Conservation (phyloP, 2,113 vertebrate genomes). For the Ailuropoda melanoleuca region DNA sequence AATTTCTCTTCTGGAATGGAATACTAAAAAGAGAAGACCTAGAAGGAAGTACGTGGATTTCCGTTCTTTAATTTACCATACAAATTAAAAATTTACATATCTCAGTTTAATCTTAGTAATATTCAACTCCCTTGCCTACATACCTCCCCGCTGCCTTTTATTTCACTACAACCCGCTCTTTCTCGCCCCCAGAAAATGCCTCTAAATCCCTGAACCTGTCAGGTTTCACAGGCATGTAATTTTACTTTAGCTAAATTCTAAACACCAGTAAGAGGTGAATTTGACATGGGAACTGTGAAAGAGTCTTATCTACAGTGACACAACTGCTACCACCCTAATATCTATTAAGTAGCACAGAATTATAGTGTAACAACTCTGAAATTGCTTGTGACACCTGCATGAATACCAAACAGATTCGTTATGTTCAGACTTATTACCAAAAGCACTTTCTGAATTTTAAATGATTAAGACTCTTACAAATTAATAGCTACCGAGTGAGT, state of each 20-base stretch:
- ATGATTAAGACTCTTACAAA: conserved; percentile 83
- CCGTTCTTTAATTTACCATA: conserved; percentile 55
- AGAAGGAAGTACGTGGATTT: conserved; percentile 38
- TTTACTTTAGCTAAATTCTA: conserved; percentile 70
- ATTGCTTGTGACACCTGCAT: conserved; percentile 83
- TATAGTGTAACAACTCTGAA: conserved; percentile 82
- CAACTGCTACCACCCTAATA: conserved; percentile 79
- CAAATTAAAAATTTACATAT: conserved; percentile 60
- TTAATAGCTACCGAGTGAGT: conserved; percentile 76
- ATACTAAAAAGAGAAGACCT: conserved; percentile 30
- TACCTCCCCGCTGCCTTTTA: neutral
- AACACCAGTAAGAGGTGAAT: conserved; percentile 71
- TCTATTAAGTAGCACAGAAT: conserved; percentile 84
- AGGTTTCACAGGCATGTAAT: conserved; percentile 60
- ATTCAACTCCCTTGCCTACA: neutral
- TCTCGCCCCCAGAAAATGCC: conserved; percentile 58
- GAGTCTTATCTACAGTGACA: conserved; percentile 78
- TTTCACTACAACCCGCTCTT: neutral
- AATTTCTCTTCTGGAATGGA: conserved; percentile 38
- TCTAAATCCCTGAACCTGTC: conserved; percentile 60
- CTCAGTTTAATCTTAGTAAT: conserved; percentile 27
- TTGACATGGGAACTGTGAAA: conserved; percentile 74
- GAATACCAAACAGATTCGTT: conserved; percentile 83
- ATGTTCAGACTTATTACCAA: conserved; percentile 80
- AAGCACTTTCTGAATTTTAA: conserved; percentile 83